phyloP scores from a whole-genome alignment of 2,113 vertebrate genomes.

The Rhizomys pruinosus region DNA sequence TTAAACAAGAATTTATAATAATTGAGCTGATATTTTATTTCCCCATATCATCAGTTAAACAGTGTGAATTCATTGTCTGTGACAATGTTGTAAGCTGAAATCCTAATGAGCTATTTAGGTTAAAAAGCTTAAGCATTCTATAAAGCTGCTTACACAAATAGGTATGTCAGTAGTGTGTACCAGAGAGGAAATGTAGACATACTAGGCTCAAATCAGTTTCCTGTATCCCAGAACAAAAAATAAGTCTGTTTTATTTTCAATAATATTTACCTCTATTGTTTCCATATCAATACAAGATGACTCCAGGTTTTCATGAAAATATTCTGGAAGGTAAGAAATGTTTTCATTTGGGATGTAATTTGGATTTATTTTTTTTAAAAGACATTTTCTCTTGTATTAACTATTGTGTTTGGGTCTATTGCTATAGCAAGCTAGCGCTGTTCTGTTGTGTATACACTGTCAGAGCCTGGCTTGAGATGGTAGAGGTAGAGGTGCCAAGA shows the following conservation, averaged over 20 bases:
- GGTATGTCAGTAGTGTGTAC: not conserved
- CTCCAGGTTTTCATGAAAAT: not conserved
- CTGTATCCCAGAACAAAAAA: not conserved
- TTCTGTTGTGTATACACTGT: not conserved
- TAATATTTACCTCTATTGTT: not conserved
- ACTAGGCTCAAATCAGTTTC: not conserved
- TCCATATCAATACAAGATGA: not conserved
- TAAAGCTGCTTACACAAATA: not conserved
- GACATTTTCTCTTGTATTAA: not conserved
- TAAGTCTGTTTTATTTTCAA: not conserved
- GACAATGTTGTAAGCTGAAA: conserved; percentile 51
- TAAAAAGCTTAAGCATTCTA: conserved; percentile 7
- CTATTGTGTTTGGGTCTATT: not conserved
- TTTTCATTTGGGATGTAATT: conserved; percentile 31
- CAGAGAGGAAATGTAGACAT: not conserved
- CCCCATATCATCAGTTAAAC: not conserved
- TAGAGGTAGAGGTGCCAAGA: rapidly evolving
- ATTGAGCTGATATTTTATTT: conserved; percentile 13
- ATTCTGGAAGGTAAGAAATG: not conserved
- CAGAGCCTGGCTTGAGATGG: not conserved
- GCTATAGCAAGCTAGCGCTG: not conserved
- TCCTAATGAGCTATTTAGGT: conserved; percentile 43
- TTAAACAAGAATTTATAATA: not conserved
- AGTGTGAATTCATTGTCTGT: conserved; percentile 54
- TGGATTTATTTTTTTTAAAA: not conserved